Evolutionary conservation across 2,888 invertebrate genomes (phyloP).

Genomic region (Oscheius sp.): DNA sequence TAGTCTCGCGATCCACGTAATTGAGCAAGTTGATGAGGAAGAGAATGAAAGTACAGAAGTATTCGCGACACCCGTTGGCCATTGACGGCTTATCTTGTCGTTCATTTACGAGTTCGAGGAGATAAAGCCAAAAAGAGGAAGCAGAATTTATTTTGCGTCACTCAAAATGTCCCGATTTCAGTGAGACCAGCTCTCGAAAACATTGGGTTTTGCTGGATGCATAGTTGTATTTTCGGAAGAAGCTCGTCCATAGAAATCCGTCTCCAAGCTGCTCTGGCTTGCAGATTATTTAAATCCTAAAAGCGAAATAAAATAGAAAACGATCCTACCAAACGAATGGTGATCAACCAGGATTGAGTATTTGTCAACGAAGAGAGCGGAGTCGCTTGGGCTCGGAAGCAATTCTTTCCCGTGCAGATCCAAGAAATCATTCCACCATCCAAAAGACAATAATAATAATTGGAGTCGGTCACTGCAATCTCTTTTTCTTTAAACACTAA

Average conservation of each 20-base stretch:
- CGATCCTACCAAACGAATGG: too few relatives aligned
- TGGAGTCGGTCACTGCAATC: neutral
- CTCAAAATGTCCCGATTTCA: too few relatives aligned
- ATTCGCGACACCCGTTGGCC: slow-evolving; percentile 47
- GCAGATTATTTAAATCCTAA: neutral
- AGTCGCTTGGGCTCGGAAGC: neutral
- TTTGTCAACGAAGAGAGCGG: neutral
- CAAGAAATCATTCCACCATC: neutral
- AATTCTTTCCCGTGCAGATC: neutral
- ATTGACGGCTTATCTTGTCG: slow-evolving; percentile 22
- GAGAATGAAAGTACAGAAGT: slow-evolving; percentile 56
- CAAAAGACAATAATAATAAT: neutral
- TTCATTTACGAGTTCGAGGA: neutral
- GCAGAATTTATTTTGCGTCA: too few relatives aligned
- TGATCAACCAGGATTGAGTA: too few relatives aligned
- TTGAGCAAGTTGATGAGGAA: slow-evolving; percentile 96
- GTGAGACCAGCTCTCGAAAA: too few relatives aligned
- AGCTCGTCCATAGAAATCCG: neutral
- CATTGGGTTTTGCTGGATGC: too few relatives aligned
- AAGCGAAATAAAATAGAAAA: neutral
- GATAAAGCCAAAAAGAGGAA: neutral
- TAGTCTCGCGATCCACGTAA: slow-evolving; percentile 97
- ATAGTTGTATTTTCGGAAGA: too few relatives aligned
- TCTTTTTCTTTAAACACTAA: too few relatives aligned
- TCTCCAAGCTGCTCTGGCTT: neutral